Evolutionary conservation across 2,113 vertebrate species (phyloP).

Genomic region (Euleptes europaea): DNA sequence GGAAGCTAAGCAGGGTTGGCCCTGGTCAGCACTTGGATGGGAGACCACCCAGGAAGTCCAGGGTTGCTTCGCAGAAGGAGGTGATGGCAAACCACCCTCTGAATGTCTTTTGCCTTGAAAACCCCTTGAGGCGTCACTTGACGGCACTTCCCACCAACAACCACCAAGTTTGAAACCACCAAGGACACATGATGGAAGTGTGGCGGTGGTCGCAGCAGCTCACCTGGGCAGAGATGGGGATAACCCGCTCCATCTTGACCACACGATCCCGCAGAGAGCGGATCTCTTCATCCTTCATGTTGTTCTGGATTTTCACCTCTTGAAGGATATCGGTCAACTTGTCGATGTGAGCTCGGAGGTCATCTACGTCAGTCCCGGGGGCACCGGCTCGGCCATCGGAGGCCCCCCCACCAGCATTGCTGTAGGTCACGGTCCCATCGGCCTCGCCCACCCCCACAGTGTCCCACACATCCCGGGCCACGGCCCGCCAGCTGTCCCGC

Average conservation of each 20-base stretch:
- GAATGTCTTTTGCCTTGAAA: too few relatives aligned
- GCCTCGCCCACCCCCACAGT: constrained; percentile 85
- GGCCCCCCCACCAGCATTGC: constrained; percentile 73
- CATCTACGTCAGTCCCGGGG: constrained; percentile 71
- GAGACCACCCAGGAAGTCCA: too few relatives aligned
- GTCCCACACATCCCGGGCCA: constrained; percentile 88
- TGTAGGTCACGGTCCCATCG: constrained; percentile 45
- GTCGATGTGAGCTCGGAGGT: constrained; percentile 88
- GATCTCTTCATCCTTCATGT: constrained; percentile 92
- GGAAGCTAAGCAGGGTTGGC: too few relatives aligned
- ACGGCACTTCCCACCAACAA: too few relatives aligned
- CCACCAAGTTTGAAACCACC: too few relatives aligned
- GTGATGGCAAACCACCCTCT: too few relatives aligned
- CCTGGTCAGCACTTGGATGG: too few relatives aligned
- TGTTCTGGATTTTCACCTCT: constrained; percentile 91
- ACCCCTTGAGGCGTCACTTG: too few relatives aligned
- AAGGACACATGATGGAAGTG: not conserved
- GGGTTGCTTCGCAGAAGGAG: too few relatives aligned
- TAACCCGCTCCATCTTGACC: constrained; percentile 90
- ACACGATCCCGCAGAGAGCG: constrained; percentile 84
- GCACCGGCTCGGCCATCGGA: constrained; percentile 53
- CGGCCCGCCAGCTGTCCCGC: constrained; percentile 80
- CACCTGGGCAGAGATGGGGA: constrained; percentile 80
- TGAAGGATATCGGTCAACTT: constrained; percentile 87
- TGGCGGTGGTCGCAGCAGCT: not conserved